Conservation (phyloP, 2,888 invertebrate species). For the Trimorus sp. region DNA sequence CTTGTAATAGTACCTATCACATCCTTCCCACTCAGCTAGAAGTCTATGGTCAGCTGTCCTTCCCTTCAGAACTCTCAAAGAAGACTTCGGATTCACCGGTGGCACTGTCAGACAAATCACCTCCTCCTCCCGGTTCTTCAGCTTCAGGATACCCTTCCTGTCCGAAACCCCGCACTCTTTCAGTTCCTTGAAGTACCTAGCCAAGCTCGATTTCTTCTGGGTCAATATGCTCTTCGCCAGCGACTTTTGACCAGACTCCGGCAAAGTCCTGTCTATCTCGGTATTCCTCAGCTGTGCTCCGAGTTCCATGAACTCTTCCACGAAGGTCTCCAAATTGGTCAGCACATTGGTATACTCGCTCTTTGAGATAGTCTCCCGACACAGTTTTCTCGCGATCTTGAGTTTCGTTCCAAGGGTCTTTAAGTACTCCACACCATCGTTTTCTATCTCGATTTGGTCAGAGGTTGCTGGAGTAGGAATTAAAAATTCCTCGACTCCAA, state of each 20-base stretch:
- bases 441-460: slow-evolving; percentile 7
- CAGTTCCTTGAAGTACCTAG: slow-evolving; percentile 92
- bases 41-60: slow-evolving; percentile 81
- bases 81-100: slow-evolving; percentile 87
- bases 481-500: slow-evolving; percentile 76
- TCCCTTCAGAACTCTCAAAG: slow-evolving; percentile 82
- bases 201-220: slow-evolving; percentile 91
- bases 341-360: slow-evolving; percentile 85
- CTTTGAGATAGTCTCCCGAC: slow-evolving; percentile 85
- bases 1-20: slow-evolving; percentile 89
- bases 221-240: slow-evolving; percentile 91
- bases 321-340: slow-evolving; percentile 85
- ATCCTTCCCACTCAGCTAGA: slow-evolving; percentile 87
- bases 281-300: slow-evolving; percentile 86
- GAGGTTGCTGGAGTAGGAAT: slow-evolving; percentile 56
- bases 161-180: slow-evolving; percentile 90
- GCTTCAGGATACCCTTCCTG: slow-evolving; percentile 86
- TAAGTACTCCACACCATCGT: slow-evolving; percentile 20
- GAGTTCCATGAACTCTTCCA: slow-evolving; percentile 86
- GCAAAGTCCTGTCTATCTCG: slow-evolving; percentile 82
- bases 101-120: slow-evolving; percentile 86
- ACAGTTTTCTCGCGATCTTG: slow-evolving; percentile 84
- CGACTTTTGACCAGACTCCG: slow-evolving; percentile 89
- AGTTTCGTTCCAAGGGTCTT: slow-evolving; percentile 18
- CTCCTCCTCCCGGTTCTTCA: slow-evolving; percentile 79